These are phyloP conservation scores for Tortrix viridana DNA, from an alignment of 2,888 invertebrate species.

Conservation along the genomic window DNA sequence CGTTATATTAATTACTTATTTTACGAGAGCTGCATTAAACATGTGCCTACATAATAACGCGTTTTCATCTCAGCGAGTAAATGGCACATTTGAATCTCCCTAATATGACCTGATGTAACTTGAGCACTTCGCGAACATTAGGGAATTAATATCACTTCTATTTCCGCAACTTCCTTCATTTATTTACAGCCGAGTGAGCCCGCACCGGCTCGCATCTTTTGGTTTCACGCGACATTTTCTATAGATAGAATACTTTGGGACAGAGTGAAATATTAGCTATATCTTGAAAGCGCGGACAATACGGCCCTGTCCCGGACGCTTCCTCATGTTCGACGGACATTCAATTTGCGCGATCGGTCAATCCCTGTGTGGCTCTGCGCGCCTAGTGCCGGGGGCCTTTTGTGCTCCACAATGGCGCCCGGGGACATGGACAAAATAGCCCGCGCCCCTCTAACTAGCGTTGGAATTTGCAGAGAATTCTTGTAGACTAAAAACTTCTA, in stretches of 20 bases:
- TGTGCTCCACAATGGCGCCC: constrained; percentile 69
- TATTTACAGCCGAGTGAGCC: constrained; percentile 41
- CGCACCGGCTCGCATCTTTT: constrained; percentile 44
- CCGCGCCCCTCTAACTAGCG: constrained; percentile 35
- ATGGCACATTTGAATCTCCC: constrained; percentile 29
- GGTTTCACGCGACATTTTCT: constrained; percentile 45
- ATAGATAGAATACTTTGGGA: constrained; percentile 54
- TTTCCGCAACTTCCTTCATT: constrained; percentile 25
- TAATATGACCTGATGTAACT: constrained; percentile 20
- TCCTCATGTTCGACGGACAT: constrained; percentile 67
- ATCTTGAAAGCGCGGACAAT: constrained; percentile 72
- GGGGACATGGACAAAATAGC: constrained; percentile 63
- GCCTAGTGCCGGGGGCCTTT: constrained; percentile 65
- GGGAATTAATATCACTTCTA: constrained; percentile 30
- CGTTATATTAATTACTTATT: neutral
- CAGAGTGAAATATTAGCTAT: constrained; percentile 68
- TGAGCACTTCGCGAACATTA: constrained; percentile 23
- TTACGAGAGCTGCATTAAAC: neutral
- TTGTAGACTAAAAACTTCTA: constrained; percentile 3
- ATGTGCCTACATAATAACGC: constrained; percentile 28
- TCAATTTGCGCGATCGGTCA: constrained; percentile 80
- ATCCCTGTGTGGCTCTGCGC: constrained; percentile 68
- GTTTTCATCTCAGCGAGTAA: constrained; percentile 19
- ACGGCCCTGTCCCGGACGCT: constrained; percentile 55
- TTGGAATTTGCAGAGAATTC: constrained; percentile 9